phyloP scores from a whole-genome alignment of 2,113 vertebrate genomes.

The Eclectus roratus region DNA sequence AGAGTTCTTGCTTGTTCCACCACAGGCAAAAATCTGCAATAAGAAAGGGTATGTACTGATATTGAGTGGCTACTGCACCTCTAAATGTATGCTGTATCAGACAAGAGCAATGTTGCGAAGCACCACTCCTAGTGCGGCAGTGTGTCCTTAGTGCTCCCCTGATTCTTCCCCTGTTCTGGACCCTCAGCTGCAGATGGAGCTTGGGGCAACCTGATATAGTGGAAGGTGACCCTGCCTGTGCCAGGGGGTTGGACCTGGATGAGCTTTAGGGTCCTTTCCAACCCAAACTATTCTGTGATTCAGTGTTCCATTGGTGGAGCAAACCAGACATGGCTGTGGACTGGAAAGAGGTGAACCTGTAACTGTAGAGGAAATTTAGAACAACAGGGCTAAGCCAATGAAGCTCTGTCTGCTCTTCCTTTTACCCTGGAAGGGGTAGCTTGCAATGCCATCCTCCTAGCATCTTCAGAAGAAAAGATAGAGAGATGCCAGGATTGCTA shows the following conservation, averaged over 20 bases:
- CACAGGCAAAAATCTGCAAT: neutral
- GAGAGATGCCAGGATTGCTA: neutral
- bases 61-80: fast-evolving
- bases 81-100: neutral
- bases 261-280: neutral
- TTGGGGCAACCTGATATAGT: neutral
- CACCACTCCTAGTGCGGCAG: neutral
- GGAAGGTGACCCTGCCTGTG: neutral
- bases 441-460: neutral
- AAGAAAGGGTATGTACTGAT: neutral
- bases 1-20: neutral
- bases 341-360: neutral
- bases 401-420: neutral
- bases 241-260: neutral
- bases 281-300: neutral
- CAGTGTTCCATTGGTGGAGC: neutral
- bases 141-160: neutral
- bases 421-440: neutral
- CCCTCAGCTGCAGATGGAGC: neutral
- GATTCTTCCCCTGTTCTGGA: neutral
- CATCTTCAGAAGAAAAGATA: neutral
- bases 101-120: neutral
- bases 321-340: neutral
- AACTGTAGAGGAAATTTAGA: neutral
- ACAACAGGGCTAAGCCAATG: neutral